Conservation (phyloP, 2,888 invertebrate species). For the Ophion obscuratus region DNA sequence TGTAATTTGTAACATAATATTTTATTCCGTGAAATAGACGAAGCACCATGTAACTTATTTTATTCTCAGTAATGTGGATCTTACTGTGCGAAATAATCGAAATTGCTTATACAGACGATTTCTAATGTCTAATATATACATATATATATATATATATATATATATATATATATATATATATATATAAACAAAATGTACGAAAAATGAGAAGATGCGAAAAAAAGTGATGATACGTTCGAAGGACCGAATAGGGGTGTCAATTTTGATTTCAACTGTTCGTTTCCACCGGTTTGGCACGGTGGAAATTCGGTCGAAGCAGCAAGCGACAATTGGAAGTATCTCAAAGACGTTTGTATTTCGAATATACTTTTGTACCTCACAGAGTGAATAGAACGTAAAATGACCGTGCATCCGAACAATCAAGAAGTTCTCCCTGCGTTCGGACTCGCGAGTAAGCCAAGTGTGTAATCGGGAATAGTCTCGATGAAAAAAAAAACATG, state of each 20-base stretch:
- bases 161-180: conserved; percentile 4
- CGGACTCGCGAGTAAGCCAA: conserved; percentile 11
- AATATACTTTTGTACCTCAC: conserved; percentile 67
- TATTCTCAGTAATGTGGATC: conserved; percentile 79
- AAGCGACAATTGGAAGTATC: conserved; percentile 31
- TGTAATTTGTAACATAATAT: conserved; percentile 81
- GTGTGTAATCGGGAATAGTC: conserved; percentile 45
- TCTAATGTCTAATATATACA: conserved; percentile 69
- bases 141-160: conserved; percentile 12
- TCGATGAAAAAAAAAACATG: conserved; percentile 44
- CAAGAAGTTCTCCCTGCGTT: not conserved
- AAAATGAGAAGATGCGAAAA: conserved; percentile 60
- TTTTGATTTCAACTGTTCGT: conserved; percentile 36
- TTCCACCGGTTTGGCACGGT: conserved; percentile 1
- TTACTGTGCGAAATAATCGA: conserved; percentile 74
- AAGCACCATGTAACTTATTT: conserved; percentile 80
- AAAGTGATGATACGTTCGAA: conserved; percentile 30
- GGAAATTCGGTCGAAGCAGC: not conserved
- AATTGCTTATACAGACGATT: conserved; percentile 74
- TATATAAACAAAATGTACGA: conserved; percentile 60
- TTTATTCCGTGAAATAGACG: conserved; percentile 71
- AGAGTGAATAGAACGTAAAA: conserved; percentile 38
- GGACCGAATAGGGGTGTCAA: conserved; percentile 28
- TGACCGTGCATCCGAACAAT: conserved; percentile 19
- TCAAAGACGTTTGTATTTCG: conserved; percentile 59